phyloP scores from a whole-genome alignment of 2,888 invertebrate species.

The Sphecodes monilicornis region DNA sequence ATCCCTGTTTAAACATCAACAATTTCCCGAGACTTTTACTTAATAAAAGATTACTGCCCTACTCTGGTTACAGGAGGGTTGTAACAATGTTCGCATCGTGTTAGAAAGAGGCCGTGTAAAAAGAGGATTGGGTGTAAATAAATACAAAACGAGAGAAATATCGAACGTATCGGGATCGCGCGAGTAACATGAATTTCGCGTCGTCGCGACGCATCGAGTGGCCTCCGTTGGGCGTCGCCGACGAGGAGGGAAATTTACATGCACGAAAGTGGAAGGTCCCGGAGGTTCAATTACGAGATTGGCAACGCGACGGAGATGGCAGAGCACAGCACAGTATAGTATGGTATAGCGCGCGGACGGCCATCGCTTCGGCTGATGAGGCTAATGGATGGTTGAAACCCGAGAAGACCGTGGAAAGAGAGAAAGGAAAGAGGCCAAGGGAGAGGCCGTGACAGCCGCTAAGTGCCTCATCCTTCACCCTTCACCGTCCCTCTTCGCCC shows the following conservation, averaged over 20 bases:
- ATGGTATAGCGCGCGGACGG: slow-evolving; percentile 66
- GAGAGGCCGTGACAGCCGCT: slow-evolving; percentile 82
- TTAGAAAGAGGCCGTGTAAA: neutral
- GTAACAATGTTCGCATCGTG: neutral
- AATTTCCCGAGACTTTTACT: too few species aligned
- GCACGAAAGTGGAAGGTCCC: slow-evolving; percentile 65
- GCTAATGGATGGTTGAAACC: slow-evolving; percentile 84
- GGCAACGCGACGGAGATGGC: slow-evolving; percentile 63
- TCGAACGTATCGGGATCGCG: slow-evolving; percentile 4
- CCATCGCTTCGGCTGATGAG: slow-evolving; percentile 82
- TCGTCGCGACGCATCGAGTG: slow-evolving; percentile 36
- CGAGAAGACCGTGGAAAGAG: slow-evolving; percentile 78
- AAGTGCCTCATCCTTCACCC: slow-evolving; percentile 80
- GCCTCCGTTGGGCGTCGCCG: slow-evolving; percentile 26
- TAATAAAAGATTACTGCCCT: too few species aligned
- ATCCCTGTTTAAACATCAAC: too few species aligned
- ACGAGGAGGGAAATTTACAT: slow-evolving; percentile 66
- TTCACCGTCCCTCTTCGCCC: slow-evolving; percentile 61
- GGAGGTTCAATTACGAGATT: slow-evolving; percentile 81
- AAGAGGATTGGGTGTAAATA: neutral
- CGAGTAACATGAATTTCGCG: slow-evolving; percentile 19
- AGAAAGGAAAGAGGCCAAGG: slow-evolving; percentile 76
- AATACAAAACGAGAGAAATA: neutral
- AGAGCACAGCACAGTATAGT: slow-evolving; percentile 42
- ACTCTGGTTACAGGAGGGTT: neutral